phyloP scores from a whole-genome alignment of 2,113 vertebrate species.

The Psittacula cyanocephala region DNA sequence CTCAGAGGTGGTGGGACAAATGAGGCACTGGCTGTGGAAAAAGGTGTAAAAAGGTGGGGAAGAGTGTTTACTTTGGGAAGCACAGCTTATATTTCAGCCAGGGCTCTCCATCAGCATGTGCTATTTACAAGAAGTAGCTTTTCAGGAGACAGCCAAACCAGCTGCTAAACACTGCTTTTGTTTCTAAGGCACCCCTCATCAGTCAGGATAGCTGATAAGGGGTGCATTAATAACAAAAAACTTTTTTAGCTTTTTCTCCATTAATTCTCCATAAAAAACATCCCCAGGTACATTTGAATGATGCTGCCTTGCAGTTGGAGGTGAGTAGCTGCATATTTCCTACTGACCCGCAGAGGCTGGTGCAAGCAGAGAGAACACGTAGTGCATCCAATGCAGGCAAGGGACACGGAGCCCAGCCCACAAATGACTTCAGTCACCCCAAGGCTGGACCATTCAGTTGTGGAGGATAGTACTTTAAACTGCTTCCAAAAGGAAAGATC shows the following conservation, averaged over 20 bases:
- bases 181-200: not conserved
- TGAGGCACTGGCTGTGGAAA: not conserved
- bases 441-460: not conserved
- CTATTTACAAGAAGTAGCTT: not conserved
- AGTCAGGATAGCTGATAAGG: not conserved
- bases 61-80: not conserved
- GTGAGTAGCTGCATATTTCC: not conserved
- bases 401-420: not conserved
- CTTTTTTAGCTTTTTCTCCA: not conserved
- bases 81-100: not conserved
- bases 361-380: not conserved
- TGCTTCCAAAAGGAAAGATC: not conserved
- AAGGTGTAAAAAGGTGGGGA: not conserved
- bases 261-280: not conserved
- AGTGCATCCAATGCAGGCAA: fast-evolving
- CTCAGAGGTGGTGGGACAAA: not conserved
- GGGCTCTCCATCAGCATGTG: fast-evolving
- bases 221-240: not conserved
- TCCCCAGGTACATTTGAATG: not conserved
- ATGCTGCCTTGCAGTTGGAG: not conserved
- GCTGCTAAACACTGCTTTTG: not conserved
- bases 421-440: fast-evolving
- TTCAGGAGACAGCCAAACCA: not conserved
- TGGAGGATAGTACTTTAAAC: not conserved
- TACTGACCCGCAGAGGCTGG: fast-evolving